phyloP scores from a whole-genome alignment of 1,140 invertebrate species.

The Diorhabda sublineata region DNA sequence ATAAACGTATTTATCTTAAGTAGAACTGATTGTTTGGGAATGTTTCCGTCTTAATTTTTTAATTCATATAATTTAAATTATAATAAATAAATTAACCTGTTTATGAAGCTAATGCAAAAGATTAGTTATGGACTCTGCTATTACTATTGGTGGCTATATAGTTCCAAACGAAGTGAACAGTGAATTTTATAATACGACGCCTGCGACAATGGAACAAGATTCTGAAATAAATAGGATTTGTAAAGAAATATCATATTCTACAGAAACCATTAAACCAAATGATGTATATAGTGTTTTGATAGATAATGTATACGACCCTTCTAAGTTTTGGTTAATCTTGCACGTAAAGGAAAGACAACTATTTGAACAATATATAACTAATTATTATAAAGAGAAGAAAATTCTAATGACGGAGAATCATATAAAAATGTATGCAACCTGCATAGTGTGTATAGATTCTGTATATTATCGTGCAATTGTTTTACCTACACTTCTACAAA shows the following conservation, averaged over 20 bases:
- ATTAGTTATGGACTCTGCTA: no score
- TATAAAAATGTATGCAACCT: not conserved
- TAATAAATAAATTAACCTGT: no score
- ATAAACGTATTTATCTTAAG: no score
- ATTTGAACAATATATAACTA: constrained; percentile 6
- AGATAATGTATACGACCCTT: constrained; percentile 10
- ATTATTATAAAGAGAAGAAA: constrained; percentile 9
- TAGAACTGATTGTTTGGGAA: no score
- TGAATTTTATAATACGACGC: no score
- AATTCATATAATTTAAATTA: no score
- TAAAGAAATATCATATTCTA: not conserved
- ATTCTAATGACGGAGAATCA: not conserved
- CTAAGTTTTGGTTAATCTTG: constrained; percentile 10
- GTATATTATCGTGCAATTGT: constrained; percentile 4
- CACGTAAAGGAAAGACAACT: constrained; percentile 8
- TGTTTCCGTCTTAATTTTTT: no score
- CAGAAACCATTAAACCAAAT: not conserved
- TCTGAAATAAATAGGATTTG: not conserved
- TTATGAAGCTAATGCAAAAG: no score
- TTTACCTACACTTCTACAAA: not conserved
- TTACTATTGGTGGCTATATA: no score
- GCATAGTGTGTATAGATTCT: constrained; percentile 2
- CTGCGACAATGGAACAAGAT: not conserved
- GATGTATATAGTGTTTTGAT: constrained; percentile 3
- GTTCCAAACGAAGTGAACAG: no score